Evolutionary conservation across 2,797 vertebrate species (phyloP), one percentile per base, ranked within the genome.

Genomic region (Tarsius wallacei): DNA sequence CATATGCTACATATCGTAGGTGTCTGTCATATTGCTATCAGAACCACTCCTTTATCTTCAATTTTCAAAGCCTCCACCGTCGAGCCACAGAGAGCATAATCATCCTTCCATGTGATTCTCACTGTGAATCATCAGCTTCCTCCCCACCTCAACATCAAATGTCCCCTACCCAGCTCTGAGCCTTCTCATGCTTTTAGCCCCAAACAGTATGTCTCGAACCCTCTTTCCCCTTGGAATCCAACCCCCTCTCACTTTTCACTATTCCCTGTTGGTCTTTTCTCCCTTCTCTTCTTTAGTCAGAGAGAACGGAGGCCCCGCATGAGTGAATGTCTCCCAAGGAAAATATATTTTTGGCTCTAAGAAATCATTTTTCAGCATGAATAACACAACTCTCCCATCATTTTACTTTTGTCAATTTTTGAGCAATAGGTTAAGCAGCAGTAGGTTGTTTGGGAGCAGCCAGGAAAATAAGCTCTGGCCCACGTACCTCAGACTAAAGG

Each of bases 381-480:
- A 94, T 84, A 95, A 47, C 80, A 93, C 53, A 78, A 36, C 11
- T 47, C 71, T 47, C 66, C 76, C 71, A 61, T 96, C 93, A 68
- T 95, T 95, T 87, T n/a, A 63, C 76, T 91, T 90, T 61, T 55
- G 93, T 96, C 91, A 16, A 53, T 84, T 94, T 94, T 96, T 85
- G 87, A 95, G 94, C 93, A 95, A 90, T 91, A 63, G 89, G 80
- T 95, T 93, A 80, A 94, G 95, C 95, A 93, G 89, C 91, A 94
- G 93, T 96, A 15, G 57, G 80, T 61, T 90, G 86, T 94, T 87
- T 95, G 68, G 97, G 73, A 93, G 82, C 87, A 90, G 95, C 95
- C 96, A 97, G 95, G 94, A 97, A 97, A 98, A 93, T 93, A 90
- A 80, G 95, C 64, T 78, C 53, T 80, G 94, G 96, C 86, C 97